Evolutionary conservation across 2,888 invertebrate genomes (phyloP).

Genomic region (Cabera pusaria): DNA sequence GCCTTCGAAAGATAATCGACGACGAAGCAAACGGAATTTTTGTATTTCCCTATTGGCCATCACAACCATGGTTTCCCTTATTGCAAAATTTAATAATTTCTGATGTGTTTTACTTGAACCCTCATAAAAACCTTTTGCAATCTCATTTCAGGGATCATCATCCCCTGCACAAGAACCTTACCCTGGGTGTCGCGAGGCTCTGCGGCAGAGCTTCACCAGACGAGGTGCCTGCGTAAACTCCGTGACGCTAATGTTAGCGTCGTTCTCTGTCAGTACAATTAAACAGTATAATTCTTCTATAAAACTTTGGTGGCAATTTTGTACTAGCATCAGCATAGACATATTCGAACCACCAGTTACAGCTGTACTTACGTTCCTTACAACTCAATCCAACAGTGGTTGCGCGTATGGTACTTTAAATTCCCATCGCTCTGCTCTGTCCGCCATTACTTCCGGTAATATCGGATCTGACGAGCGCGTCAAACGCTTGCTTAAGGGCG

Average conservation of each 20-base stretch:
- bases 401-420: slow-evolving; percentile 13
- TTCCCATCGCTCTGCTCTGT: slow-evolving; percentile 20
- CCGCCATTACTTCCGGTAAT: background rate
- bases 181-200: slow-evolving; percentile 32
- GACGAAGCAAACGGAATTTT: slow-evolving; percentile 32
- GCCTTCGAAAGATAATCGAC: slow-evolving; percentile 22
- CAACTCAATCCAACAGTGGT: slow-evolving; percentile 8
- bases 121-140: slow-evolving; percentile 19
- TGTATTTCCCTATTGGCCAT: slow-evolving; percentile 32
- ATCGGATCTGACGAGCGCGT: slow-evolving; percentile 4
- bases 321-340: background rate
- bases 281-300: slow-evolving; percentile 16
- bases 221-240: slow-evolving; percentile 5
- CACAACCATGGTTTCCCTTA: slow-evolving; percentile 34
- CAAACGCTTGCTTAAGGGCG: slow-evolving; percentile 5
- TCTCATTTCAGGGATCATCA: slow-evolving; percentile 28
- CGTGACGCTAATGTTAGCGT: slow-evolving; percentile 21
- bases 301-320: slow-evolving; percentile 25
- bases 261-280: slow-evolving; percentile 21
- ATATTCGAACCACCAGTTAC: slow-evolving; percentile 1
- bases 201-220: slow-evolving; percentile 19
- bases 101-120: slow-evolving; percentile 19
- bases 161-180: slow-evolving; percentile 24
- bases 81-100: slow-evolving; percentile 15
- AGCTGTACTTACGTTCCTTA: slow-evolving; percentile 2